phyloP scores from a whole-genome alignment of 2,888 invertebrate genomes.

The Leptinotarsa juncta region DNA sequence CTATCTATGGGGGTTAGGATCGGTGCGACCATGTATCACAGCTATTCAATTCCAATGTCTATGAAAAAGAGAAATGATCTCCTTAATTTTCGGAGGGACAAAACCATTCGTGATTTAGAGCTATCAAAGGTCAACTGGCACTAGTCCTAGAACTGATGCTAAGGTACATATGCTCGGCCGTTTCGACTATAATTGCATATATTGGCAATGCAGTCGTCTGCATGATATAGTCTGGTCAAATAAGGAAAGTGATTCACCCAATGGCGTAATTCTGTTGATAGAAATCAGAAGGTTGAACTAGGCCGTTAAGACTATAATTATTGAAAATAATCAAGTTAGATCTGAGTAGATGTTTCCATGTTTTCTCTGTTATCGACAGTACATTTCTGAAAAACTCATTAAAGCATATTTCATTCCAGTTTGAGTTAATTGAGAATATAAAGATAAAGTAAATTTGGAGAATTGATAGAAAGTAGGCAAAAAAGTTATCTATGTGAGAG shows the following conservation, averaged over 20 bases:
- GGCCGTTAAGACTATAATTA: background rate
- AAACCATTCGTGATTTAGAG: constrained; percentile 59
- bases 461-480: no score
- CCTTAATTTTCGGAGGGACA: constrained; percentile 63
- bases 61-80: constrained; percentile 60
- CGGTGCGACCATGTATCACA: constrained; percentile 50
- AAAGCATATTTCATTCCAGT: no score
- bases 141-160: constrained; percentile 57
- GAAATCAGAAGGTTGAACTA: background rate
- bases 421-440: no score
- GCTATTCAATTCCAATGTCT: constrained; percentile 61
- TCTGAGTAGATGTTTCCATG: no score
- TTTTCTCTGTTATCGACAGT: no score
- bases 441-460: no score
- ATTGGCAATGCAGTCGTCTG: constrained; percentile 19
- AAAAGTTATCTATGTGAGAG: no score
- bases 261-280: background rate
- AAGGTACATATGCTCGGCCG: constrained; percentile 46
- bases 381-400: no score
- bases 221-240: background rate
- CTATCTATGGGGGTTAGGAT: constrained; percentile 34
- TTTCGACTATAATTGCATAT: constrained; percentile 42
- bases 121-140: constrained; percentile 62
- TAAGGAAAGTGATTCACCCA: background rate
- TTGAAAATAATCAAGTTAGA: no score